Base-by-base conservation (phyloP, 2,888 invertebrate species). In the Melinaea menophilus region DNA sequence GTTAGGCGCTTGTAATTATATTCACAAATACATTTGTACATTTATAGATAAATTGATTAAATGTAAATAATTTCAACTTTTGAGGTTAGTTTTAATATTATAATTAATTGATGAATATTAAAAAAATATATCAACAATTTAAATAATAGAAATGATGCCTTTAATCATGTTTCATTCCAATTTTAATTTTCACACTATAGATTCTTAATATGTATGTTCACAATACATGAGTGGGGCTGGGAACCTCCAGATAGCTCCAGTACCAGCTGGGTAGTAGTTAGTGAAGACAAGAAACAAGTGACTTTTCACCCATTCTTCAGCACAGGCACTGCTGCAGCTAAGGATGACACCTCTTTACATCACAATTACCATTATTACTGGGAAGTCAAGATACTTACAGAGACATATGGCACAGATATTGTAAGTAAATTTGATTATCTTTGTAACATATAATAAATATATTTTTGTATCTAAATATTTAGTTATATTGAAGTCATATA, bases 371-470 rank as follows among this genome's bases (percentile, higher is more conserved):
- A 97, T 74, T 95, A 97, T 81, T 97, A 95, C 79, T 98, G 97
- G 97, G 97, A 98, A 80, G 93, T 98, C 59, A 95, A 96, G 83
- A 94, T 98, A 92, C 88, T 95, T 0, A 94, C 95, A 0, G 93
- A 93, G 37, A 92, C 96, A 0, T 96, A 96, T 80, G 98, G 97
- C 41, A 97, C 97, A 45, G 97, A 97, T 91, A 95, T 97, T 92
- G 97, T 97, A 87, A 93, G 94, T 91, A 56, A 63, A 41, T 34
- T 55, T 55, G 2, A 2, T 57, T 13, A 47, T 33, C 55, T 62
- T 62, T 5, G 7, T 46, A 22, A 22, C 55, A 22, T 31, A 47
- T 7, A 37, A 37, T 45, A 31, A 13, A 59, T 5, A 41, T 2
- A 41, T 41, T 41, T 41, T 5, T 37, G 4, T 37, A 37, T 3